phyloP scores from a whole-genome alignment of 2,888 invertebrate species.

The Hirtodrosophila alboralis region DNA sequence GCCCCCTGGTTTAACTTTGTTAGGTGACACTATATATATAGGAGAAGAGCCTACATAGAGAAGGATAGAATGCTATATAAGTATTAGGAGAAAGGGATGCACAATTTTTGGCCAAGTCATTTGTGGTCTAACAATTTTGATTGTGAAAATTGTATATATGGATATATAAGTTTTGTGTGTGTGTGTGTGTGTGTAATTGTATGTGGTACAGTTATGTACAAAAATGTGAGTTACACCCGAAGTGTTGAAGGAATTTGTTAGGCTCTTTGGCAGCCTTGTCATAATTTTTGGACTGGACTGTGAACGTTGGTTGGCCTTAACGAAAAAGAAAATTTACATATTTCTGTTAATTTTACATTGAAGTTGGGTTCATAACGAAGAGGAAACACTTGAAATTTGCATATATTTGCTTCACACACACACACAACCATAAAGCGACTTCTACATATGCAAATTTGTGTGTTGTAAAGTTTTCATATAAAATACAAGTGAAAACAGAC shows the following conservation, averaged over 20 bases:
- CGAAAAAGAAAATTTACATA: slow-evolving; percentile 81
- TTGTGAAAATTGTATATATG: slow-evolving; percentile 31
- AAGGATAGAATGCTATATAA: background rate
- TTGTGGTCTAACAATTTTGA: slow-evolving; percentile 61
- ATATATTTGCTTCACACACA: slow-evolving; percentile 70
- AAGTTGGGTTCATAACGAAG: slow-evolving; percentile 82
- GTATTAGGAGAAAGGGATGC: slow-evolving; percentile 4
- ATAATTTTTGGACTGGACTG: slow-evolving; percentile 46
- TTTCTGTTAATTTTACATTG: slow-evolving; percentile 82
- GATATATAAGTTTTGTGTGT: slow-evolving; percentile 1
- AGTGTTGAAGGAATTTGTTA: slow-evolving; percentile 50
- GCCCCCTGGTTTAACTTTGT: background rate
- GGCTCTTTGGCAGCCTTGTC: slow-evolving; percentile 67
- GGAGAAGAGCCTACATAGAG: slow-evolving; percentile 17
- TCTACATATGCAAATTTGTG: slow-evolving; percentile 75
- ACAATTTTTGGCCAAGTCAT: slow-evolving; percentile 56
- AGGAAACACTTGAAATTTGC: slow-evolving; percentile 83
- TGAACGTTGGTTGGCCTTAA: slow-evolving; percentile 57
- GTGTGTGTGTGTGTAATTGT: slow-evolving; percentile 15
- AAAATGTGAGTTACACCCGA: slow-evolving; percentile 46
- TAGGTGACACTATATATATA: slow-evolving; percentile 4
- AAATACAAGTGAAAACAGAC: slow-evolving; percentile 79
- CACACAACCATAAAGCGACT: slow-evolving; percentile 35
- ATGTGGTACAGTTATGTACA: slow-evolving; percentile 63
- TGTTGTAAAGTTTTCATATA: slow-evolving; percentile 80